Conservation (phyloP, 2,888 invertebrate genomes). For the Pachydiplax longipennis region DNA sequence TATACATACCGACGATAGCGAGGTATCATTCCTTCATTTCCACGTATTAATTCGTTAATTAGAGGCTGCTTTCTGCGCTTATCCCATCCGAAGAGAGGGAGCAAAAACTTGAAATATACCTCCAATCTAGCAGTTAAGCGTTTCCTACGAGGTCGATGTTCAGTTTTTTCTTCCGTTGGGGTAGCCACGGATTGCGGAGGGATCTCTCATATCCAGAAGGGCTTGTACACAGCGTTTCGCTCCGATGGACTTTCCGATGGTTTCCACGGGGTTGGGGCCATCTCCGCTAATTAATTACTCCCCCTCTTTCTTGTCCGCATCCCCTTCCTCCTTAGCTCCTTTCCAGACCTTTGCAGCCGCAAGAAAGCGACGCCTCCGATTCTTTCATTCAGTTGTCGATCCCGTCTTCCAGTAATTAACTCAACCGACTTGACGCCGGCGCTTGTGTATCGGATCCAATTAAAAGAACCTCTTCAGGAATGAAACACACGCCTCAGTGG, state of each 20-base stretch:
- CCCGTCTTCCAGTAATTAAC: slow-evolving; percentile 6
- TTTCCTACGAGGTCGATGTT: neutral
- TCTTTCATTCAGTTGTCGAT: neutral
- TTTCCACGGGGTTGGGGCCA: neutral
- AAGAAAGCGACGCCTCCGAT: neutral
- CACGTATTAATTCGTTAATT: no score
- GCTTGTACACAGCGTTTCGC: slow-evolving; percentile 9
- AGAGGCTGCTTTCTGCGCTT: no score
- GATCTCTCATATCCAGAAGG: neutral
- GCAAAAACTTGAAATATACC: no score
- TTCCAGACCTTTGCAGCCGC: neutral
- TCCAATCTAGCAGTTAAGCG: no score
- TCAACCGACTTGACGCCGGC: neutral
- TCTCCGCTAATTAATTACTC: neutral
- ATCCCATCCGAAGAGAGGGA: no score
- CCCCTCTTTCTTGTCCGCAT: neutral
- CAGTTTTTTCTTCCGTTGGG: neutral
- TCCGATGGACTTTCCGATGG: neutral
- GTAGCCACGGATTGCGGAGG: neutral
- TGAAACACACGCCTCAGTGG: neutral
- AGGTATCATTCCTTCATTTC: no score
- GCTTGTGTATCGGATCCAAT: neutral
- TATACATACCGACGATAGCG: no score
- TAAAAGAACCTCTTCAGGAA: neutral
- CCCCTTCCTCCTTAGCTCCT: neutral